Evolutionary conservation across 2,113 vertebrate genomes (phyloP), one percentile per base, ranked within the genome.

Genomic region (Oceanites oceanicus): DNA sequence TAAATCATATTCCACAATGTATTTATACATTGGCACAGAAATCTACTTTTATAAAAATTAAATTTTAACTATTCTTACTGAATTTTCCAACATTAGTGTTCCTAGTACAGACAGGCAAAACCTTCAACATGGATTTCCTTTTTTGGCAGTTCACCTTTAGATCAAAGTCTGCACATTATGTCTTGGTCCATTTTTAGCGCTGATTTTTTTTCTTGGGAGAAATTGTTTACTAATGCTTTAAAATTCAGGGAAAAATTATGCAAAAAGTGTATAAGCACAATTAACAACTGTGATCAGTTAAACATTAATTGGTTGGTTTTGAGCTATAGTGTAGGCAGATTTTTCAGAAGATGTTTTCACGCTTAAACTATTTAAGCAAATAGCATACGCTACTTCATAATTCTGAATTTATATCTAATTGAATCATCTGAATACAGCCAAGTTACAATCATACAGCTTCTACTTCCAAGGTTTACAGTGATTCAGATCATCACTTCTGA

Each of bases 301-400:
- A 82, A 6, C 62, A 72, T 93, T 70, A 88, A 68, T 82, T 63
- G 42, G 23, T 90, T n/a, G 7, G 34, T 44, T 92, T 77, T 95
- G 78, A 70, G 17, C 58, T 67, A 40, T 40, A 63, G 13, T 25
- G 13, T 22, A 32, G 23, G 65, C 65, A 79, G n/a, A 38, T 79
- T 97, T 96, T 61, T 95, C 86, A 88, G 83, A 84, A 13, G 6
- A 15, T 89, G 45, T 88, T 96, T 94, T 81, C 73, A 81, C 26
- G 58, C 13, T 21, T 71, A 65, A 45, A 58, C 26, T 74, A 36
- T 95, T 95, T 76, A 85, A 89, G 50, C 20, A 91, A 88, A 65
- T 27, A 34, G 30, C 20, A 58, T 47, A 16, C 3, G 7, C 7
- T 68, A 32, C 58, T 82, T 87, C 3, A 0, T 73, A 95, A 73